A percentile compares a stretch with the other conserved stretches of the same genome.
Evolutionary conservation across 1,140 invertebrate genomes (phyloP).

Genomic region (Leptopilina boulardi): DNA sequence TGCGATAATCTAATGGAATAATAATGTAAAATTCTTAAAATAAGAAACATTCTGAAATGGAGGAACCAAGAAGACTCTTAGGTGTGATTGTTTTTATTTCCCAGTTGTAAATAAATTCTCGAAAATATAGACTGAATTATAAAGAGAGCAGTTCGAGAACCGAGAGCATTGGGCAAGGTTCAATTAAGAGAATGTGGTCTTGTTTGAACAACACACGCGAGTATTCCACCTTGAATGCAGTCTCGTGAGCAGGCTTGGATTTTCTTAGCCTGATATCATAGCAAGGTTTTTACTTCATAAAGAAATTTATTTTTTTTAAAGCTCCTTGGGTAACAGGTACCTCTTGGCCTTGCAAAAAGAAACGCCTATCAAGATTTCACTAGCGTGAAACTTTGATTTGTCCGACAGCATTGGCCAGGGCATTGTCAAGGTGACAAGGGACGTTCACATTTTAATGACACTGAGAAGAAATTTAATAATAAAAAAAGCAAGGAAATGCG

Average conservation of each 20-base stretch:
- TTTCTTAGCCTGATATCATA: slow-evolving; percentile 30
- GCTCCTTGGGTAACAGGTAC: neutral
- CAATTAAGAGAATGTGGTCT: slow-evolving; percentile 9
- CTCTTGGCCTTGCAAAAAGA: neutral
- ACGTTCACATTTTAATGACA: slow-evolving; percentile 3
- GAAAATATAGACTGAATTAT: neutral
- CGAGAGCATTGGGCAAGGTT: slow-evolving; percentile 3
- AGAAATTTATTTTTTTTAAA: slow-evolving; percentile 10
- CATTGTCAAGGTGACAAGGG: neutral
- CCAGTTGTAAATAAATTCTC: neutral
- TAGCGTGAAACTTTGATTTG: neutral
- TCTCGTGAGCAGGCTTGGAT: slow-evolving; percentile 44
- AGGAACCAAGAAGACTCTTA: neutral
- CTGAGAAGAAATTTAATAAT: neutral
- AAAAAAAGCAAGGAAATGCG: neutral
- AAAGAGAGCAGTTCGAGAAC: slow-evolving; percentile 8
- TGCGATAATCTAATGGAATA: too few relatives aligned
- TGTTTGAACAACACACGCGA: slow-evolving; percentile 35
- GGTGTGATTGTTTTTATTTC: neutral
- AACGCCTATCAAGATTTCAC: neutral
- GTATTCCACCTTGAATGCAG: slow-evolving; percentile 51
- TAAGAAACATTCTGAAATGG: neutral
- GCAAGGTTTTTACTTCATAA: neutral
- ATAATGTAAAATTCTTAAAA: too few relatives aligned
- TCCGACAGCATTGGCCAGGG: neutral